Base-by-base conservation (phyloP, 2,113 vertebrate genomes). In the Ailurus styani region DNA sequence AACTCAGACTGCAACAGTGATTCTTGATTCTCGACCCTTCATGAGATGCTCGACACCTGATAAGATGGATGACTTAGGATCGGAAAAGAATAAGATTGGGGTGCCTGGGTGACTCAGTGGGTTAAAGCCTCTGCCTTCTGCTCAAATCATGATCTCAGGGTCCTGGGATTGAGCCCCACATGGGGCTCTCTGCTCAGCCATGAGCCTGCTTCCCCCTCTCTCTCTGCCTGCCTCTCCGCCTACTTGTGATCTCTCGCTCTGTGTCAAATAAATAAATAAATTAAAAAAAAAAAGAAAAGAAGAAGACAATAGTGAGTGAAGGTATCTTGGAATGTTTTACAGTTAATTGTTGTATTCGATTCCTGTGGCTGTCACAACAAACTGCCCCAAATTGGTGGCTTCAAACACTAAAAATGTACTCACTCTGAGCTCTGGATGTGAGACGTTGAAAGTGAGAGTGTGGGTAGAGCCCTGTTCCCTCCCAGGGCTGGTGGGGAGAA, bases 391-490 rank as follows among this genome's bases (percentile, higher is more conserved):
- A 37, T 15, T 42, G 34, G 5, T 47, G 21, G 29, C 25, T 79
- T 84, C n/a, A 52, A 82, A n/a, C 42, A 81, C 18, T 21, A 79
- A 23, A 54, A 64, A 52, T 15, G n/a, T 27, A 31, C 40, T 87
- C 21, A n/a, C 3, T 82, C 45, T 21, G 17, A 31, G 23, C n/a
- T 77, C 13, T 45, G 15, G 34, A 29, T 11, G 34, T 25, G 1
- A 4, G 13, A 91, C 54, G 6, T 66, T 11, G 14, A 7, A 82
- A 70, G 50, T 77, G 4, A 6, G 27, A 10, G 27, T 6, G 12
- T n/a, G 10, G 13, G 3, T 4, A 29, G 3, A 6, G 9, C 54
- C 0, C 6, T 40, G 3, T 4, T 52, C 18, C 7, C n/a, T 29
- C 34, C 5, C 7, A 42, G 25, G 25, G 0, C 15, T 29, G 42